Base-by-base conservation (phyloP, 2,797 vertebrate genomes). In the Petrocephalus schoutedeni region DNA sequence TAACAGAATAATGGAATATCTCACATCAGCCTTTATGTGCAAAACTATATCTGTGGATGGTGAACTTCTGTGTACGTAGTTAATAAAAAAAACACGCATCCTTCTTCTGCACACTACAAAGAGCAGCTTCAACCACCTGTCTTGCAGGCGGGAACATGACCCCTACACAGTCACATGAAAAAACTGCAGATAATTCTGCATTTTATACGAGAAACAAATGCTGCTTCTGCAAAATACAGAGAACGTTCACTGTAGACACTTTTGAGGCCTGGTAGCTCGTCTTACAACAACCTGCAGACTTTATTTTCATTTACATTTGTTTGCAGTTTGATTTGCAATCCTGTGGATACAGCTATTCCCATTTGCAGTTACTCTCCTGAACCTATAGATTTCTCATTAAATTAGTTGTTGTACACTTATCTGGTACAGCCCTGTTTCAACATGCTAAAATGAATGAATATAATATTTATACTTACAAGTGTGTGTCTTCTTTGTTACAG, bases 401-500 rank as follows among this genome's bases (percentile, higher is more conserved):
- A 80, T 41, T 36, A 77, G 16, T 36, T 77, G 8, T 2, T 77
- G 36, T 77, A 77, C 5, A 77, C n/a, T 85, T 58, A 85, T n/a
- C 58, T 86, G 14, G 23, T 86, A 41, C 53, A 59, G 84, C 53
- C 23, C 53, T 58, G 28, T 59, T n/a, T 59, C 53, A 23, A 67
- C 36, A 51, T 61, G 32, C 45, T 83, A 57, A 21, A 83, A 28
- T 23, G 51, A 54, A 41, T 23, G 36, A 45, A n/a, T 85, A 6
- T 28, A 51, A 88, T 82, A 32, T 28, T 64, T 49, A 36, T 90
- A 97, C 97, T 98, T 95, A 98, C 97, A 98, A 91, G 97, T 96
- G 89, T 98, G 97, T 0, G 97, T 97, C 95, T 97, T 98, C 97
- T 98, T 98, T 1, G 95, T 96, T 89, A 96, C 94, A 14, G 96